Conservation (phyloP, 2,888 invertebrate genomes). For the Piscicola geometra region DNA sequence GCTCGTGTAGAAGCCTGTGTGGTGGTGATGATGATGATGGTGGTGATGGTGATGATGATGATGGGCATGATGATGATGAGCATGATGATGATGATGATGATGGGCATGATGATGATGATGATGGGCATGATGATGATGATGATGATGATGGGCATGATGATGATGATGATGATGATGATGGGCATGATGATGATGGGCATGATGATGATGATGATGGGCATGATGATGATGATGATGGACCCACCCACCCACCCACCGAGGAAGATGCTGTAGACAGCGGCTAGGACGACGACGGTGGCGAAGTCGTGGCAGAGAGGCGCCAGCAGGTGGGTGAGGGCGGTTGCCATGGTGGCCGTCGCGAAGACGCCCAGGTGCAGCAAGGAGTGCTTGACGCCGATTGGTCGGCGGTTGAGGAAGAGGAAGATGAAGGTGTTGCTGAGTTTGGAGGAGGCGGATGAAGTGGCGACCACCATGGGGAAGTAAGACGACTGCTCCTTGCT, state of each 20-base stretch:
- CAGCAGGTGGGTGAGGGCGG: not conserved
- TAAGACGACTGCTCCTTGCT: not conserved
- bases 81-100: no score
- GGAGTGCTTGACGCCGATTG: not conserved
- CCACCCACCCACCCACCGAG: not conserved
- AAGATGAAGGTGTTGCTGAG: not conserved
- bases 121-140: no score
- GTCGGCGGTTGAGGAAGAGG: not conserved
- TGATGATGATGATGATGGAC: no score
- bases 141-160: no score
- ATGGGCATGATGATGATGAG: no score
- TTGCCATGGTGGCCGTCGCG: not conserved
- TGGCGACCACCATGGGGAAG: slow-evolving; percentile 4
- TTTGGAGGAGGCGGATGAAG: not conserved
- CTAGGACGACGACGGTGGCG: not conserved
- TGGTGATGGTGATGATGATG: no score
- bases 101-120: no score
- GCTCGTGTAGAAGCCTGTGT: slow-evolving; percentile 30
- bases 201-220: no score
- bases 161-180: no score
- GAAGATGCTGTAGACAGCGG: not conserved
- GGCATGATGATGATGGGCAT: no score
- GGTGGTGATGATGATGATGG: no score
- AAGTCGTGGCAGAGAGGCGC: not conserved
- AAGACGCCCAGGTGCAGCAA: not conserved